Evolutionary conservation across 2,797 vertebrate species (phyloP), one percentile per base, ranked within the genome.

Genomic region (Platalea minor): DNA sequence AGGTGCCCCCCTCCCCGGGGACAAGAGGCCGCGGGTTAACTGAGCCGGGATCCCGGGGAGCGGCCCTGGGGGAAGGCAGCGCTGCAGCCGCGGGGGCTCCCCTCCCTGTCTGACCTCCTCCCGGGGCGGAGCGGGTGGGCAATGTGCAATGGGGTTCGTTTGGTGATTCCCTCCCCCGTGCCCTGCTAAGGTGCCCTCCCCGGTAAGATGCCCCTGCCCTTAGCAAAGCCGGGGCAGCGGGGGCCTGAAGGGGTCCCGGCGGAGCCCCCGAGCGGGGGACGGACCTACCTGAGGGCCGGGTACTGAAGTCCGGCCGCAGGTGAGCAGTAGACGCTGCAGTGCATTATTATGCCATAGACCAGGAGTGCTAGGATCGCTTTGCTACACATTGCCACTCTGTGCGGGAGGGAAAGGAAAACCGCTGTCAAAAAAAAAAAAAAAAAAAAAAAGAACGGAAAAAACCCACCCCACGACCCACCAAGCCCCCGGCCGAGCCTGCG

Each of bases 341-440:
- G 99, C 98, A 99, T 99, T 95, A 99, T 98, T 97, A 99, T 98
- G 96, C 99, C 99, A 96, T 99, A 99, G 98, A 99, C 98, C 97
- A 99, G 98, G 96, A 99, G 98, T 95, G 98, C 98, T 98, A 99
- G 96, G 96, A 98, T 98, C 96, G 98, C 98, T 98, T 99, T 99
- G 97, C 98, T 99, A 96, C 98, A 99, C 98, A 99, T 99, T 97
- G 98, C 98, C 98, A 98, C 98, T 98, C 99, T 99, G 98, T 95
- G 97, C 78, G 60, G 50, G 53, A 96, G 91, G 91, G 91, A 95
- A 95, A 91, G 54, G 80, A 96, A 91, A 85, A 97, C 75, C 88
- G 65, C 85, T 67, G 92, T 98, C 53, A 97, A 96, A 87, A 93
- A 65, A 74, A 45, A 54, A 20, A 13, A 60, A 37, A 37, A 37